These are phyloP conservation scores for Columba janthina DNA, from an alignment of 2,113 vertebrate species.

Conservation along the genomic window DNA sequence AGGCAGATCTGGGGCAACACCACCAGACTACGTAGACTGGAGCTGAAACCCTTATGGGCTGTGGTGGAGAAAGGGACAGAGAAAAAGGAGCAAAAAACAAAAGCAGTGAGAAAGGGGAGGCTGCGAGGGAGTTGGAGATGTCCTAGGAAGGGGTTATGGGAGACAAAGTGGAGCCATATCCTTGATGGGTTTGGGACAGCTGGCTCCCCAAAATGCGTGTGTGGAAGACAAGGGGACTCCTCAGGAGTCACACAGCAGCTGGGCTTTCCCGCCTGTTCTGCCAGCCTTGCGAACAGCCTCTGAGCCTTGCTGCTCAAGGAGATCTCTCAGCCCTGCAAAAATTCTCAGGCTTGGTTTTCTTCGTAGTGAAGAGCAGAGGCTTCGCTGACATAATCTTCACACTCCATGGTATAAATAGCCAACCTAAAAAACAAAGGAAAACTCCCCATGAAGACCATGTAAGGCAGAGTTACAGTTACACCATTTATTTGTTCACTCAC, in stretches of 20 bases:
- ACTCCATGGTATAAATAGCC: constrained; percentile 28
- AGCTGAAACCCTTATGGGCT: background rate
- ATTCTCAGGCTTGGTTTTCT: background rate
- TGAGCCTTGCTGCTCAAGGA: background rate
- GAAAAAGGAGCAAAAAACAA: background rate
- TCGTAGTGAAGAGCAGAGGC: background rate
- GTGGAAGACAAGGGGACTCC: background rate
- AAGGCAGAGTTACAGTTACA: constrained; percentile 47
- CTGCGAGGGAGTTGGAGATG: background rate
- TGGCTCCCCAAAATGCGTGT: accelerated
- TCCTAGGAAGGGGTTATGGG: background rate
- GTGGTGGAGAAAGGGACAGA: background rate
- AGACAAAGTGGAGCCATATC: background rate
- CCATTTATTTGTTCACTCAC: constrained; percentile 54
- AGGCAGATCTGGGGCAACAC: background rate
- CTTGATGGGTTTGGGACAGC: background rate
- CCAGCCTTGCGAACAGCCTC: background rate
- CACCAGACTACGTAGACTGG: background rate
- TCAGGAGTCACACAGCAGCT: background rate
- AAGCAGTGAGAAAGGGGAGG: background rate
- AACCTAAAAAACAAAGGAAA: constrained; percentile 65
- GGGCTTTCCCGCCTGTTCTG: background rate
- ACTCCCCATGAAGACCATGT: constrained; percentile 54
- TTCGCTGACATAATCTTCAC: constrained; percentile 43
- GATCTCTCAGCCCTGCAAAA: background rate